A percentile compares a stretch with the other conserved stretches of the same genome.
Evolutionary conservation across 2,113 vertebrate species (phyloP).

Genomic region (Dasyurus viverrinus): DNA sequence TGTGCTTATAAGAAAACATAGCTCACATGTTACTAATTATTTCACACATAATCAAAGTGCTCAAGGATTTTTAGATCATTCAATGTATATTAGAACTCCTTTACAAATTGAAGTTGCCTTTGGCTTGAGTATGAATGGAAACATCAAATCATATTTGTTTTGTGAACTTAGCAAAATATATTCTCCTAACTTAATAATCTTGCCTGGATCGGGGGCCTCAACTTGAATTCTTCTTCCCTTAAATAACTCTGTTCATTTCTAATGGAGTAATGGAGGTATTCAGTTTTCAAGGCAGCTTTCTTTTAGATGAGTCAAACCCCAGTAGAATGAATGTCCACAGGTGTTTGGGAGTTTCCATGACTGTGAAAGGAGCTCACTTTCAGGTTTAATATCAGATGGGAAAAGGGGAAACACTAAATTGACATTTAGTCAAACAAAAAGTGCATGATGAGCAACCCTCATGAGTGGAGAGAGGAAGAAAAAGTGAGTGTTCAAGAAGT

Average conservation of each 20-base stretch:
- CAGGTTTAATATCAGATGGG: conserved; percentile 42
- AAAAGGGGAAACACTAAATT: not conserved
- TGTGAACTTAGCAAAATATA: not conserved
- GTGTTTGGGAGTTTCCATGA: conserved; percentile 29
- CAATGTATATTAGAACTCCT: conserved; percentile 48
- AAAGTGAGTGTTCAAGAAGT: conserved; percentile 32
- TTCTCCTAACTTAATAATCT: not conserved
- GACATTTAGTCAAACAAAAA: conserved; percentile 40
- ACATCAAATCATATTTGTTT: not conserved
- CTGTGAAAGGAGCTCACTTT: conserved; percentile 35
- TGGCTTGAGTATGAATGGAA: conserved; percentile 48
- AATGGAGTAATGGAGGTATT: not conserved
- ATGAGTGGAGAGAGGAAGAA: conserved; percentile 51
- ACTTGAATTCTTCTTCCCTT: conserved; percentile 3
- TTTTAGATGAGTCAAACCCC: not conserved
- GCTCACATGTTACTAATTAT: conserved; percentile 65
- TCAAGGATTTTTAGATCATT: conserved; percentile 55
- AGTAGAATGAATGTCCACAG: not conserved
- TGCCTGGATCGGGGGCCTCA: conserved; percentile 8
- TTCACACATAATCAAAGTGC: conserved; percentile 43
- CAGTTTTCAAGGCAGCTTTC: not conserved
- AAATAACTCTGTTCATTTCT: not conserved
- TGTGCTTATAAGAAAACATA: conserved; percentile 40
- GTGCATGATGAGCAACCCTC: conserved; percentile 32
- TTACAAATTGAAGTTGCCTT: conserved; percentile 61